Percentiles rank a stretch among this genome's conserved stretches.
phyloP scores from a whole-genome alignment of 2,113 vertebrate genomes.

The Pachycephala philippinensis region DNA sequence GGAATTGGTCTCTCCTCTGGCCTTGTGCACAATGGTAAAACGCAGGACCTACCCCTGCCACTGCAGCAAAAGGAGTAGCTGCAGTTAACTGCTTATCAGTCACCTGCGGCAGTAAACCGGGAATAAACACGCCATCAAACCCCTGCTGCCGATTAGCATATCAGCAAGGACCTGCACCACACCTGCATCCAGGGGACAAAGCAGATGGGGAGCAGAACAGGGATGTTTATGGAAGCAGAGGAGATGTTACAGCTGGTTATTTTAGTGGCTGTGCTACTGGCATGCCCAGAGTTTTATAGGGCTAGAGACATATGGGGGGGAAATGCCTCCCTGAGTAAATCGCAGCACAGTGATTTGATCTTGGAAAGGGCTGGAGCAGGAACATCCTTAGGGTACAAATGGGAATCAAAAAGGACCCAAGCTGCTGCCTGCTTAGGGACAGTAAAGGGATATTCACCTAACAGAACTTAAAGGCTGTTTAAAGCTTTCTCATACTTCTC shows the following conservation, averaged over 20 bases:
- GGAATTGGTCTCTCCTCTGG: not conserved
- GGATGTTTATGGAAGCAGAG: not conserved
- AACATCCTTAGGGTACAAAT: not conserved
- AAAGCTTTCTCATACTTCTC: not conserved
- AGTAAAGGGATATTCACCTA: not conserved
- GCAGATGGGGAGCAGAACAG: not conserved
- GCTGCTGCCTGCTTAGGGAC: not conserved
- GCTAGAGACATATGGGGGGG: not conserved
- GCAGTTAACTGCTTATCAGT: not conserved
- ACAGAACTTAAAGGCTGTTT: not conserved
- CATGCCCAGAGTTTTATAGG: not conserved
- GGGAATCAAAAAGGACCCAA: not conserved
- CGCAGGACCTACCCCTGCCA: not conserved
- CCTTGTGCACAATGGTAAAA: not conserved
- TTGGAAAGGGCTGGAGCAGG: not conserved
- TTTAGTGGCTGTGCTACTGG: not conserved
- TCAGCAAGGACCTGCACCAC: not conserved
- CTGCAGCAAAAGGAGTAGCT: not conserved
- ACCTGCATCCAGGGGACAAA: not conserved
- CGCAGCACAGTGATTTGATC: not conserved
- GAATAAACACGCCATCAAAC: not conserved
- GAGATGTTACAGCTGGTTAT: not conserved
- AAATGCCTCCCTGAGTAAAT: not conserved
- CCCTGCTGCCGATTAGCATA: not conserved
- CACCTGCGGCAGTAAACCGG: not conserved